Evolutionary conservation across 23 tunicate genomes (phyloP).

Genomic region (Phallusia fumigata): DNA sequence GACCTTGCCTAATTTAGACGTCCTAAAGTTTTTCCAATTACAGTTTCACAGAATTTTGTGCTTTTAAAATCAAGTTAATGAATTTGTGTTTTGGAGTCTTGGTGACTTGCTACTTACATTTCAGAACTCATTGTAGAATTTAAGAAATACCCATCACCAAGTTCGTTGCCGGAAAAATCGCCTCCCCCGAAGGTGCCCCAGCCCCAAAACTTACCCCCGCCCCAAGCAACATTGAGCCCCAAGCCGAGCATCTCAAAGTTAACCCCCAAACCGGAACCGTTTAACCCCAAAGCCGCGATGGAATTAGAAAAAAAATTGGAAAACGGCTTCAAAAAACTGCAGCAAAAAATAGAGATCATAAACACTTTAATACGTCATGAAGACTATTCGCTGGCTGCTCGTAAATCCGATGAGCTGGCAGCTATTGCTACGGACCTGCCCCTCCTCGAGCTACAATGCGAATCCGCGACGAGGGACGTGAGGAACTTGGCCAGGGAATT

Average conservation of each 20-base stretch:
- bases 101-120: too few species aligned
- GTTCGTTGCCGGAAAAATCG: too few species aligned
- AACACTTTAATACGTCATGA: not conserved
- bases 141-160: not conserved
- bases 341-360: not conserved
- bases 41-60: too few species aligned
- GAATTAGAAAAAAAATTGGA: not conserved
- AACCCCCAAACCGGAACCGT: not conserved
- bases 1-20: too few species aligned
- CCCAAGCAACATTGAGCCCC: not conserved
- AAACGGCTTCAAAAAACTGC: not conserved
- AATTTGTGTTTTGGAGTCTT: too few species aligned
- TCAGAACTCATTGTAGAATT: not conserved
- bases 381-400: not conserved
- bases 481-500: not conserved
- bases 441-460: not conserved
- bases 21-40: too few species aligned
- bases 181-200: too few species aligned
- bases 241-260: not conserved
- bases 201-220: not conserved
- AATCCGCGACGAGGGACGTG: not conserved
- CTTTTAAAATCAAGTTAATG: too few species aligned
- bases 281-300: not conserved
- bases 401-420: not conserved
- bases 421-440: not conserved